Base-by-base conservation (phyloP, 2,888 invertebrate genomes). In the Drosophila subquinaria region DNA sequence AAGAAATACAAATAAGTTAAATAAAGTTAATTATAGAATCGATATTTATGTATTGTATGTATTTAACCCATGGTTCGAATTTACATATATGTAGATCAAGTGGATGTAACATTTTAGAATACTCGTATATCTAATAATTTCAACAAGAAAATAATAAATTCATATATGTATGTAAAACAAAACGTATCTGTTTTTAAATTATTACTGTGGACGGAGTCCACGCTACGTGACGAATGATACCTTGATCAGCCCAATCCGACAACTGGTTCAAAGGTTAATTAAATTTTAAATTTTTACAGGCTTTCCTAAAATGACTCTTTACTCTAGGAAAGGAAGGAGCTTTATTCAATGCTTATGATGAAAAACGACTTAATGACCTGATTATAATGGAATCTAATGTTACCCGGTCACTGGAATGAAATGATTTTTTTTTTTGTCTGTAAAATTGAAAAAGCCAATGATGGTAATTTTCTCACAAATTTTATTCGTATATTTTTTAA, bases 41-140 rank as follows among this genome's bases (percentile, higher is more conserved):
- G 56, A 63, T 68, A 69, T 76, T 62, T 71, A 70, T 68, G 52
- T 80, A 71, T 53, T 56, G 33, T 67, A 68, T 60, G 63, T 79
- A 80, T 60, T 73, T 72, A 81, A 69, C 59, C 60, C 73, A 79
- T 81, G 77, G 72, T 75, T 83, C 83, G 83, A 84, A 84, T 84
- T 86, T 84, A 86, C 45, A 45, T 57, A 35, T 45, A 36, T 55
- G 65, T 79, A 85, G 65, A 71, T 68, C 55, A 64, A 75, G 57
- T 73, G 53, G 56, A 74, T 83, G 77, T 86, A 71, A 77, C 56
- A 74, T 62, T 71, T 76, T 64, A 69, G 55, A 51, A 45, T 40
- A 40, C 45, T 62, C 43, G 23, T 72, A 72, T 68, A 50, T 76
- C 47, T 65, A 33, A 56, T 59, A 23, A 68, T 65, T 72, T 64